These are phyloP conservation scores for Labia minor DNA, from an alignment of 2,888 invertebrate species.

Conservation along the genomic window DNA sequence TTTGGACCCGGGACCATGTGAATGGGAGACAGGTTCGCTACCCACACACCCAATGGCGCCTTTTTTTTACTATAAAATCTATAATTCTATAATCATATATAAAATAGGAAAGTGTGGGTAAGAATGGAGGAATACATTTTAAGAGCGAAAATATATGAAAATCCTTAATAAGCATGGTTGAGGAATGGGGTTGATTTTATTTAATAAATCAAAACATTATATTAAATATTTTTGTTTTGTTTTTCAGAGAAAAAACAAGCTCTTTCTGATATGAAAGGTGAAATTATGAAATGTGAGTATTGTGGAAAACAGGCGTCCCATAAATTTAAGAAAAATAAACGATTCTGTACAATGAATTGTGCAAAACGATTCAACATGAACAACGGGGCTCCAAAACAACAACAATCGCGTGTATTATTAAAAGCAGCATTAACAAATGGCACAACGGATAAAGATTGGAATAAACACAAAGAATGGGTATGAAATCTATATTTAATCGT, in stretches of 20 bases:
- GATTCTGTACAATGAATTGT: conserved; percentile 65
- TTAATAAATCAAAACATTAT: too few relatives aligned
- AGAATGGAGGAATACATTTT: too few relatives aligned
- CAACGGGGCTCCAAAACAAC: not conserved
- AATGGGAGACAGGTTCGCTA: too few relatives aligned
- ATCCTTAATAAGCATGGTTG: too few relatives aligned
- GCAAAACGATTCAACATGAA: conserved; percentile 46
- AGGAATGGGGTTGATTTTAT: too few relatives aligned
- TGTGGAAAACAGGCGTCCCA: conserved; percentile 55
- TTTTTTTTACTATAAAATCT: conserved; percentile 20
- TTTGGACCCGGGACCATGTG: too few relatives aligned
- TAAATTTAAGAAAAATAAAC: conserved; percentile 61
- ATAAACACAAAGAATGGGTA: conserved; percentile 27
- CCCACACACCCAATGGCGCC: too few relatives aligned
- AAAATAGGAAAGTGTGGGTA: not conserved
- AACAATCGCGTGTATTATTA: not conserved
- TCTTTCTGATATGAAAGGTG: conserved; percentile 33
- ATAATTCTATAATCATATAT: not conserved
- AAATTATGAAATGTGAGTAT: conserved; percentile 56
- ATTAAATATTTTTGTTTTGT: too few relatives aligned
- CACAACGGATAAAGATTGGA: conserved; percentile 29
- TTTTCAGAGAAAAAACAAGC: conserved; percentile 38
- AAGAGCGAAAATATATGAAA: too few relatives aligned
- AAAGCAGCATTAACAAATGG: conserved; percentile 3
- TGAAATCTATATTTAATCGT: conserved; percentile 15